Percentiles rank a stretch among this genome's conserved stretches.
Conservation (phyloP, 2,797 vertebrate species). For the Takifugu ocellatus region DNA sequence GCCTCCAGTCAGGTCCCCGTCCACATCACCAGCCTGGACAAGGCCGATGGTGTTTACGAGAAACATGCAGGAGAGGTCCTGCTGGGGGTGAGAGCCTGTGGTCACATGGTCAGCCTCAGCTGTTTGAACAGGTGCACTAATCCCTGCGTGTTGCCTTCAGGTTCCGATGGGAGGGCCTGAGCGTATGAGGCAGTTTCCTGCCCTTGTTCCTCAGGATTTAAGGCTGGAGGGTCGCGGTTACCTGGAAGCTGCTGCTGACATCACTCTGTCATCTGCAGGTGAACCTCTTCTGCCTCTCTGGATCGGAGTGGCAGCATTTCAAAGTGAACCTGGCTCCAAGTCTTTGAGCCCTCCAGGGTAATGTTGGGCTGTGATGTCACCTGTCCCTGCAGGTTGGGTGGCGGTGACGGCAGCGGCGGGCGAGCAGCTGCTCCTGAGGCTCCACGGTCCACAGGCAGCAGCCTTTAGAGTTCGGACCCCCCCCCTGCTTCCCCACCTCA, state of each 20-base stretch:
- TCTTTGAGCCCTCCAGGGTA: no score
- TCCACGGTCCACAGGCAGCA: constrained; percentile 74
- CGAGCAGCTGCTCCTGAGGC: constrained; percentile 73
- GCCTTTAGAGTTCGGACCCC: constrained; percentile 71
- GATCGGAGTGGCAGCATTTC: no score
- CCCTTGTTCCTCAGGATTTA: constrained; percentile 80
- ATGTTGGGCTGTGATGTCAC: neutral
- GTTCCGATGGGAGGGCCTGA: constrained; percentile 87
- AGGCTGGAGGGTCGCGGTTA: constrained; percentile 75
- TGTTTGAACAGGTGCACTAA: neutral
- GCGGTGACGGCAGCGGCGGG: constrained; percentile 77
- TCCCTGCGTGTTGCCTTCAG: constrained; percentile 58
- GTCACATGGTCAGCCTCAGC: constrained; percentile 5
- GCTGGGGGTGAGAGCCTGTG: constrained; percentile 76
- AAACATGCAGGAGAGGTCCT: constrained; percentile 79
- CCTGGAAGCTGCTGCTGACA: constrained; percentile 81
- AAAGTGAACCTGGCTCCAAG: no score
- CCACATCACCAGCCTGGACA: constrained; percentile 78
- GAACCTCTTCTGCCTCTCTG: neutral
- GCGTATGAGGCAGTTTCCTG: constrained; percentile 86
- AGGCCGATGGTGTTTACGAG: constrained; percentile 80
- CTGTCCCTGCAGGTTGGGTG: constrained; percentile 83
- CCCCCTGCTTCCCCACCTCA: constrained; percentile 81
- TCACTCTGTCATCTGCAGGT: constrained; percentile 93
- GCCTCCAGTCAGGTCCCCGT: constrained; percentile 83